These are phyloP conservation scores for Apodemus speciosus DNA, from an alignment of 2,113 vertebrate species.

Conservation along the genomic window DNA sequence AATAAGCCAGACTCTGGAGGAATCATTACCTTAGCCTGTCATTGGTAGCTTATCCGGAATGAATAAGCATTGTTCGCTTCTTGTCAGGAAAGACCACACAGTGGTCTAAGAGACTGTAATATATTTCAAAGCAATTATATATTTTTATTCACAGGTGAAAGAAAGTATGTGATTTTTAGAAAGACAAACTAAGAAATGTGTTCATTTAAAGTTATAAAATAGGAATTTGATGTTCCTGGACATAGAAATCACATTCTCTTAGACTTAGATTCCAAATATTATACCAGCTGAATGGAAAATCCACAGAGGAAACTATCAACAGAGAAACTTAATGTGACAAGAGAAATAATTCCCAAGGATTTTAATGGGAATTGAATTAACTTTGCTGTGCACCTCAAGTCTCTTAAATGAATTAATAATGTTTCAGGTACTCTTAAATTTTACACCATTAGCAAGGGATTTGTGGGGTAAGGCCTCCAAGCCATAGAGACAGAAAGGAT, in stretches of 20 bases:
- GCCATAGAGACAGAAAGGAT: not conserved
- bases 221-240: conserved; percentile 1
- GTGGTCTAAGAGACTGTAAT: not conserved
- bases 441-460: not conserved
- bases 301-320: not conserved
- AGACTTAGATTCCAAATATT: not conserved
- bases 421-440: not conserved
- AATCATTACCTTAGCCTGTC: not conserved
- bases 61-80: not conserved
- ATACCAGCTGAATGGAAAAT: not conserved
- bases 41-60: not conserved
- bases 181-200: conserved; percentile 52
- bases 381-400: not conserved
- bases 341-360: not conserved
- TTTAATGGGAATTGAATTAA: not conserved
- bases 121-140: not conserved
- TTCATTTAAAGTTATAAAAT: not conserved
- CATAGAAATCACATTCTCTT: not conserved
- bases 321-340: not conserved
- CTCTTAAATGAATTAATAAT: not conserved
- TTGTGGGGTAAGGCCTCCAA: not conserved
- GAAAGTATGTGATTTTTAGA: not conserved
- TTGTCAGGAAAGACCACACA: not conserved
- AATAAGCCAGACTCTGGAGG: not conserved
- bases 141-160: conserved; percentile 25